phyloP scores from a whole-genome alignment of 2,113 vertebrate species.

The Nipponia nippon region DNA sequence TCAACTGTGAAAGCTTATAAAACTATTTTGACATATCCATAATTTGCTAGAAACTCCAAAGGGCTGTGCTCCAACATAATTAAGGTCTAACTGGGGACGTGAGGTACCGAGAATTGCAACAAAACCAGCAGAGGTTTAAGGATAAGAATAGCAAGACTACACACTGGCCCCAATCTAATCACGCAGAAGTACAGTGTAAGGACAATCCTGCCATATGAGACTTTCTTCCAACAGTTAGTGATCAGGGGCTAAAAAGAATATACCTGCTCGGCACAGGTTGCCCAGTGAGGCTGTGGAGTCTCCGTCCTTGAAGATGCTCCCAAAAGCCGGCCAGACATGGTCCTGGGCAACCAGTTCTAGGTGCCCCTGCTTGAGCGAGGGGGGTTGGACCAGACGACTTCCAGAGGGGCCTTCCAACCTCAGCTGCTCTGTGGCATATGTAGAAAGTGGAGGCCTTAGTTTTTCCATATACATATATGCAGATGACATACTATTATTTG shows the following conservation, averaged over 20 bases:
- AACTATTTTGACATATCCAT: rapidly evolving
- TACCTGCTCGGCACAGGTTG: neutral
- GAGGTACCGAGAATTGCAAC: neutral
- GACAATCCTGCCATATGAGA: neutral
- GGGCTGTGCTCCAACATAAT: neutral
- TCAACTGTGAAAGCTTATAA: neutral
- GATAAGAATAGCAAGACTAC: neutral
- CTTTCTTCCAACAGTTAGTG: neutral
- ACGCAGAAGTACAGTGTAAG: neutral
- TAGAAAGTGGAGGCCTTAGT: neutral
- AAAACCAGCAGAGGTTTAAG: neutral
- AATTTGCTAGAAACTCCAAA: neutral
- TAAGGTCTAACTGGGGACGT: neutral
- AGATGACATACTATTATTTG: neutral
- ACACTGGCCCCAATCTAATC: neutral
- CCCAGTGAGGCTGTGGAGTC: neutral
- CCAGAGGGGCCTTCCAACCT: neutral
- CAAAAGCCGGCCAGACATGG: neutral
- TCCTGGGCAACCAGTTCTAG: neutral
- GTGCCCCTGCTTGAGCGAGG: neutral
- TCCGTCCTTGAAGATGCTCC: neutral
- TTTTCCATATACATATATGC: neutral
- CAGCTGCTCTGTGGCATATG: neutral
- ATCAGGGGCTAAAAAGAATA: neutral
- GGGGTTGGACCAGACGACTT: neutral